These are phyloP conservation scores for Psilopogon haemacephalus DNA, from an alignment of 2,113 vertebrate genomes.

Conservation along the genomic window DNA sequence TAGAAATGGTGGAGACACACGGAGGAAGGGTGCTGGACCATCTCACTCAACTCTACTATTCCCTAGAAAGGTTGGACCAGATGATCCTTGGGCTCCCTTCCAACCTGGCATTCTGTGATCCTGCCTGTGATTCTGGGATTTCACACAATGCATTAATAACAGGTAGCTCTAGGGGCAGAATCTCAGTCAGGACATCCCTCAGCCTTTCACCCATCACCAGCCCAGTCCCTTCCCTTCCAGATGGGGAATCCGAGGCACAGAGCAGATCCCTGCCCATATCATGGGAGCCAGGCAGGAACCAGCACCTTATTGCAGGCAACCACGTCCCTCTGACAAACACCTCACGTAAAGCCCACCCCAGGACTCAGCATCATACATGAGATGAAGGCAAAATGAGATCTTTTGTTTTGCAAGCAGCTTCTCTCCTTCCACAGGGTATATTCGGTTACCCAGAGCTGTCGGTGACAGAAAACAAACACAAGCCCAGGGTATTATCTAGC, in stretches of 20 bases:
- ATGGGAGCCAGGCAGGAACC: rapidly evolving
- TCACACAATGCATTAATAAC: background rate
- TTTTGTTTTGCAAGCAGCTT: conserved; percentile 29
- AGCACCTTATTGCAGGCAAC: background rate
- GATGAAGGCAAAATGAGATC: conserved; percentile 1
- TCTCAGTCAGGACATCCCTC: background rate
- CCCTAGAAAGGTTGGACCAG: no score
- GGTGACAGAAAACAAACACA: background rate
- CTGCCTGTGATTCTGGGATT: no score
- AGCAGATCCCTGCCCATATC: background rate
- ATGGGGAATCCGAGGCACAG: conserved; percentile 23
- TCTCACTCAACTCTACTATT: no score
- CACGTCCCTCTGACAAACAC: background rate
- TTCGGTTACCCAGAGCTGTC: conserved; percentile 48
- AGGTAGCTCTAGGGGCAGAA: background rate
- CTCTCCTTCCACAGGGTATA: conserved; percentile 21
- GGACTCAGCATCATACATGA: background rate
- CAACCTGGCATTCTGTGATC: no score
- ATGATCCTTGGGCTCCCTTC: no score
- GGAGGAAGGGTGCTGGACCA: background rate
- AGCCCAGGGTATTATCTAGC: conserved; percentile 39
- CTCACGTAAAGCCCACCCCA: background rate
- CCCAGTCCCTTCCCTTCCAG: background rate
- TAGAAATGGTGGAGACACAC: background rate
- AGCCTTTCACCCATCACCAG: background rate